These are phyloP conservation scores for Caenorhabditis tropicalis DNA, from an alignment of 1,140 invertebrate species.

Conservation along the genomic window DNA sequence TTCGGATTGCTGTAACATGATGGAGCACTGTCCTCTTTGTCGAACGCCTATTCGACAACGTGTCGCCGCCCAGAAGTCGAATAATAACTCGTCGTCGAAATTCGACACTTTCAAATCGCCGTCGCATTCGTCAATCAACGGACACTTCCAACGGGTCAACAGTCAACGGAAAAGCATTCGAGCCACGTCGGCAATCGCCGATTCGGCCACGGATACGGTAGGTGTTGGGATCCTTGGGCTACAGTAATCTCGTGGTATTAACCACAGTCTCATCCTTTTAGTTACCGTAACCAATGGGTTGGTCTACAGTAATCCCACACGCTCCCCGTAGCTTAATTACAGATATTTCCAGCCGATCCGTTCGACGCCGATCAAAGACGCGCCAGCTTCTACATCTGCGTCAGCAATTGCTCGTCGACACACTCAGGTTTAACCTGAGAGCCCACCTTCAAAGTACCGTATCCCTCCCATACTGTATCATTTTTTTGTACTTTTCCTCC, in stretches of 20 bases:
- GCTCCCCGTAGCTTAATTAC: too few relatives aligned
- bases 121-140: not conserved
- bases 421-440: not conserved
- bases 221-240: not conserved
- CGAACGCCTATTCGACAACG: constrained; percentile 77
- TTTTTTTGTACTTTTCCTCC: not conserved
- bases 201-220: not conserved
- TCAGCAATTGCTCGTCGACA: not conserved
- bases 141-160: not conserved
- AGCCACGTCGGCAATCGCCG: not conserved
- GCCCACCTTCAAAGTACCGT: not conserved
- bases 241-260: not conserved
- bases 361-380: not conserved
- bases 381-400: not conserved
- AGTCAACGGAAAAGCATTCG: constrained; percentile 11
- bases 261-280: too few relatives aligned
- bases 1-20: constrained; percentile 80
- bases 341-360: not conserved
- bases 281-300: too few relatives aligned
- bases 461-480: not conserved
- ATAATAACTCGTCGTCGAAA: not conserved
- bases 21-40: constrained; percentile 88
- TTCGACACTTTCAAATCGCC: not conserved
- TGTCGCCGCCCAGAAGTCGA: not conserved
- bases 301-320: too few relatives aligned